Conservation (phyloP, 1,140 invertebrate species). For the Magallana angulata region DNA sequence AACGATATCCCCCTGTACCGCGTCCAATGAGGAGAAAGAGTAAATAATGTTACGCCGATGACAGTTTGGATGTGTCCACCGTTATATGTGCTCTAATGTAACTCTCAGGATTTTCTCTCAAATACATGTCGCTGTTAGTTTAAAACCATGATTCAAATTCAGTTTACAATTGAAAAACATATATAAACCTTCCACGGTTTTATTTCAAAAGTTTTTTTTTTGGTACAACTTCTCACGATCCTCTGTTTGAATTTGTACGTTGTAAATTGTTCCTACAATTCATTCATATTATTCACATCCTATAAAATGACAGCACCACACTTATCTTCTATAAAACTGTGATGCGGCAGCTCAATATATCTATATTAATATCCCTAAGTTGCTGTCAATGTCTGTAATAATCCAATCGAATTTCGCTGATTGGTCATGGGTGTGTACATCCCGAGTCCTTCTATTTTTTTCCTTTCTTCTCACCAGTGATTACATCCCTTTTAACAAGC, state of each 20-base stretch:
- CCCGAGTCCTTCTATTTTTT: neutral
- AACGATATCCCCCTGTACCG: neutral
- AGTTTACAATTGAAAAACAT: constrained; percentile 4
- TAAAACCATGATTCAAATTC: constrained; percentile 28
- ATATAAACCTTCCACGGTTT: neutral
- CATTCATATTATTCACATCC: constrained; percentile 17
- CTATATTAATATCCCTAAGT: constrained; percentile 37
- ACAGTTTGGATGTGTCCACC: neutral
- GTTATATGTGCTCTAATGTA: neutral
- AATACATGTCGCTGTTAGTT: constrained; percentile 20
- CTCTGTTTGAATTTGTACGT: neutral
- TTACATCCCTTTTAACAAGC: constrained; percentile 36
- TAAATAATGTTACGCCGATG: constrained; percentile 16
- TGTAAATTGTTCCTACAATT: neutral
- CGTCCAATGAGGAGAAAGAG: neutral
- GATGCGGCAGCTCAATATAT: constrained; percentile 23
- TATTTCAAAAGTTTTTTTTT: constrained; percentile 2
- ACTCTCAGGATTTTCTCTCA: constrained; percentile 8
- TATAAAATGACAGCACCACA: constrained; percentile 22
- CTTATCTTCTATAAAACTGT: constrained; percentile 13
- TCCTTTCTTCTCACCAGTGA: neutral
- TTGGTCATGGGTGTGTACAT: constrained; percentile 17
- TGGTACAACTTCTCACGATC: neutral
- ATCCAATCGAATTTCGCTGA: neutral
- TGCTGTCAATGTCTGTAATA: constrained; percentile 20